phyloP scores from a whole-genome alignment of 2,888 invertebrate genomes.

The Nephrotoma flavescens region DNA sequence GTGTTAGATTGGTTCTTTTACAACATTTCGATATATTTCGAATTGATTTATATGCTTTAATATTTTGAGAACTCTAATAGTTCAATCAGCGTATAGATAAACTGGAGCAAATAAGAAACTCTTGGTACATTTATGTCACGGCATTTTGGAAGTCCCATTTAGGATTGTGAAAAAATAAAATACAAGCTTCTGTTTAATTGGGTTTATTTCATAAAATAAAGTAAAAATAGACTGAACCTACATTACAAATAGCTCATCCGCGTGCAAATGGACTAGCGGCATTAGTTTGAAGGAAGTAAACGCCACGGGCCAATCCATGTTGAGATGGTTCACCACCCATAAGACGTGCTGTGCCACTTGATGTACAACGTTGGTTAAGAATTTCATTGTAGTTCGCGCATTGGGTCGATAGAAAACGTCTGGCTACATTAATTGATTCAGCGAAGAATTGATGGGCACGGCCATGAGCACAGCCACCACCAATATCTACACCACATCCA shows the following conservation, averaged over 20 bases:
- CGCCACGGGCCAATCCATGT: slow-evolving; percentile 18
- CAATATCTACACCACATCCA: slow-evolving; percentile 31
- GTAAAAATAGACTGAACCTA: too few species aligned
- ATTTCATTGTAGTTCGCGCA: slow-evolving; percentile 20
- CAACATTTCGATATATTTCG: too few species aligned
- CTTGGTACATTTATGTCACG: too few species aligned
- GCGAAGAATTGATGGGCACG: slow-evolving; percentile 31
- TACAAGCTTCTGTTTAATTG: too few species aligned
- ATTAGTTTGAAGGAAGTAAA: slow-evolving; percentile 24
- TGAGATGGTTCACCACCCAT: slow-evolving; percentile 21
- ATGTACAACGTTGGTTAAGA: slow-evolving; percentile 13
- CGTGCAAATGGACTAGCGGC: slow-evolving; percentile 19
- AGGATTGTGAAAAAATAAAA: too few species aligned
- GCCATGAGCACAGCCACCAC: slow-evolving; percentile 31
- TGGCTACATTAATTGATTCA: slow-evolving; percentile 28
- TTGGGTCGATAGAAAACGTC: slow-evolving; percentile 22
- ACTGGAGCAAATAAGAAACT: too few species aligned
- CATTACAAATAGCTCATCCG: background rate
- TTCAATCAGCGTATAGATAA: too few species aligned
- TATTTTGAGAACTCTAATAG: too few species aligned
- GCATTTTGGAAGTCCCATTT: too few species aligned
- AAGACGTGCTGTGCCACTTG: slow-evolving; percentile 15
- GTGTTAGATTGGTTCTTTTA: too few species aligned
- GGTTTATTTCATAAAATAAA: too few species aligned
- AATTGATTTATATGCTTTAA: too few species aligned